Base-by-base conservation (phyloP, 2,888 invertebrate species). In the Archips xylosteana region DNA sequence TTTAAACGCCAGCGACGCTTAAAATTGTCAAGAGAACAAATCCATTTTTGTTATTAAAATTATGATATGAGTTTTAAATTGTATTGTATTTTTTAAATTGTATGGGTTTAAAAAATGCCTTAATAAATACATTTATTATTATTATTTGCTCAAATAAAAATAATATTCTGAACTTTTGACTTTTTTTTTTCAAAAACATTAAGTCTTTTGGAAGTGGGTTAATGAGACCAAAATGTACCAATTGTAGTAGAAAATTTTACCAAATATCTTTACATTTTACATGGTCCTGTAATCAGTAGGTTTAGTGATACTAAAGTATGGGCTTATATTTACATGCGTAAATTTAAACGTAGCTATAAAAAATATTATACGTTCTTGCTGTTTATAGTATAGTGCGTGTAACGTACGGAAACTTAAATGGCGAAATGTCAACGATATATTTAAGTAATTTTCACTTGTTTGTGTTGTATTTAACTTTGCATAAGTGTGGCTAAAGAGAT, bases 311-410 rank as follows among this genome's bases (percentile, higher is more conserved):
- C 57, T 61, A 66, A 60, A 60, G 36, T 65, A 60, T 59, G 60
- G 39, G 74, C 69, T 65, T 70, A 64, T 74, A 74, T 70, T 70
- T 74, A 74, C 69, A 74, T 63, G 73, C 74, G 54, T 54, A 69
- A 68, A 67, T 47, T 67, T 72, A 42, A 65, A 39, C 10, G 13
- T 36, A 57, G 47, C 39, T 57, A 63, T 57, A 34, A 54, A 54
- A 47, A 64, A 36, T 23, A 59, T 63, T 73, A 73, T 74, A 70
- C 65, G 45, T 61, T 64, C 15, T 60, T 64, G 60, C 39, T 51
- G 34, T 57, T 61, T 62, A 59, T 65, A 49, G 23, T 42, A 10
- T 60, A 12, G 45, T 45, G 45, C 62, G 45, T 45, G 12, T 45
- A 32, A 47, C 15, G 45, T 34, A 47, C 45, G 13, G 13, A 8